phyloP scores from a whole-genome alignment of 2,888 invertebrate species.

The Neria commutata region DNA sequence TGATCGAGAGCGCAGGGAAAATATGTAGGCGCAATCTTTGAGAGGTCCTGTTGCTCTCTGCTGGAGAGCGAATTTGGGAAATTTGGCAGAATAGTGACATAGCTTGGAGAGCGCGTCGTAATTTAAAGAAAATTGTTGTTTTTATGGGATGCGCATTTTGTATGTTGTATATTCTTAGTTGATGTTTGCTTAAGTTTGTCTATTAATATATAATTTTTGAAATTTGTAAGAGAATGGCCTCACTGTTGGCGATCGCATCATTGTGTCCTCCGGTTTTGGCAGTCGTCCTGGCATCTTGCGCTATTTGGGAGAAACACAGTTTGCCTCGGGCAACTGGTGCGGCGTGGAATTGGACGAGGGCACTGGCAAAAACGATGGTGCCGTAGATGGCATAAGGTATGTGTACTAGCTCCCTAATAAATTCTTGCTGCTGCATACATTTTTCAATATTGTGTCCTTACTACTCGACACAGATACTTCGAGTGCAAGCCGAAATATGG shows the following conservation, averaged over 20 bases:
- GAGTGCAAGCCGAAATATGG: conserved; percentile 90
- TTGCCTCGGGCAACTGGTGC: conserved; percentile 93
- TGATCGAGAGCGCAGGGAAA: too few species aligned
- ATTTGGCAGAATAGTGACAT: too few species aligned
- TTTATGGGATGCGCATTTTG: too few species aligned
- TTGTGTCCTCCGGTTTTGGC: conserved; percentile 83
- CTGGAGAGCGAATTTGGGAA: too few species aligned
- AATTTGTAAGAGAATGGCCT: conserved; percentile 66
- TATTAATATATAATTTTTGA: neutral
- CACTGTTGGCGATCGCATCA: conserved; percentile 88
- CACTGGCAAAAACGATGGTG: conserved; percentile 94
- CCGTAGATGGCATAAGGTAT: conserved; percentile 88
- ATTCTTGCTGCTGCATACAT: neutral
- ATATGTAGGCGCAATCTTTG: too few species aligned
- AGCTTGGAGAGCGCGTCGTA: too few species aligned
- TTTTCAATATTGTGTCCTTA: conserved; percentile 19
- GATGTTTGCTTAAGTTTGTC: neutral
- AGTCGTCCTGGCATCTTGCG: conserved; percentile 87
- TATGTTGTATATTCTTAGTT: neutral
- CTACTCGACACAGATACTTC: conserved; percentile 85
- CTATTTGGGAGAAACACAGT: conserved; percentile 87
- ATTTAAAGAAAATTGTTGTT: too few species aligned
- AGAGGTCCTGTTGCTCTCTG: too few species aligned
- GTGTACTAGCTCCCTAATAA: neutral
- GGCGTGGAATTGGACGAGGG: conserved; percentile 95